Conservation (phyloP, 2,113 vertebrate genomes). For the Ciconia boyciana region DNA sequence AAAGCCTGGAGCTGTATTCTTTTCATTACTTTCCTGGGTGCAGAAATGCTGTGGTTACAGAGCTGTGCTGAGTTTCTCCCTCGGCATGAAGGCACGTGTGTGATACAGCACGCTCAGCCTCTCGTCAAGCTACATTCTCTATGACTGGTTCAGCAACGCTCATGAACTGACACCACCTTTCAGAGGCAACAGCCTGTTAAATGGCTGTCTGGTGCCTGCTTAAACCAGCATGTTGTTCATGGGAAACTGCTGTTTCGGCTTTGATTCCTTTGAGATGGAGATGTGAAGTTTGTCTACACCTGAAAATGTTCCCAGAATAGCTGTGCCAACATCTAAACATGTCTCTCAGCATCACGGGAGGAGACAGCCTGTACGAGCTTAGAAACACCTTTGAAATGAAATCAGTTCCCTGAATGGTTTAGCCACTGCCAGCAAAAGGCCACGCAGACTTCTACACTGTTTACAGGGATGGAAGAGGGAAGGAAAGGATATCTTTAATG, state of each 20-base stretch:
- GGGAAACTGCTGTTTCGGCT: rapidly evolving
- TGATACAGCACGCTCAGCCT: rapidly evolving
- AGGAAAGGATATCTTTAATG: neutral
- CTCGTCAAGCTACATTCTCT: rapidly evolving
- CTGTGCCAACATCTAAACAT: neutral
- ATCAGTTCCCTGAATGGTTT: neutral
- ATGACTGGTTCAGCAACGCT: neutral
- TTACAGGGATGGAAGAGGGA: neutral
- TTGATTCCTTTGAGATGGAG: neutral
- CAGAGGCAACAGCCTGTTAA: neutral
- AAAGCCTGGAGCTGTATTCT: neutral
- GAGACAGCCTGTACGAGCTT: neutral
- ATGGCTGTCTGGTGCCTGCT: neutral
- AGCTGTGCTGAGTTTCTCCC: neutral
- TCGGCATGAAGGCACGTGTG: rapidly evolving
- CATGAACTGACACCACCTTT: neutral
- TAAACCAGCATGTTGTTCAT: neutral
- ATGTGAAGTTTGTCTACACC: neutral
- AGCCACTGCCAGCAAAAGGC: neutral
- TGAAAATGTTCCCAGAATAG: neutral
- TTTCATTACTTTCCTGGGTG: no score
- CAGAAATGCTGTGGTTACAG: rapidly evolving
- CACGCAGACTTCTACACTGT: neutral
- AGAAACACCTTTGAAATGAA: neutral
- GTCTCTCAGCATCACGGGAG: rapidly evolving